Base-by-base conservation (phyloP, 1,140 invertebrate genomes). In the Brachionus calyciflorus region DNA sequence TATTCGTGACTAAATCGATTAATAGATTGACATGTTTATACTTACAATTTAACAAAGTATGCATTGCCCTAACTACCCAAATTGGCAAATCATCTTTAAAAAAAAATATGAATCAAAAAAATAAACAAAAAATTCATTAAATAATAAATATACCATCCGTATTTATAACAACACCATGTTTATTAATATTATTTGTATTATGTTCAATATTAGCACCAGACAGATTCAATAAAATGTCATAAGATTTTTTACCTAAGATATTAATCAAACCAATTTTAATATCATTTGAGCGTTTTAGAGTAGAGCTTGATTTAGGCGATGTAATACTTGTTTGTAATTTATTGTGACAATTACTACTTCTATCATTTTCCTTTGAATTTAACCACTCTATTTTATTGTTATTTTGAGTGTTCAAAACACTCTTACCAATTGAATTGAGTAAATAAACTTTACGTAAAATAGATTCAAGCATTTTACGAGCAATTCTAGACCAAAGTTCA, bases 81-180 rank as follows among this genome's bases (percentile, higher is more conserved):
- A 55, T 49, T 7, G 69, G 69, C 19, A 73, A 37, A 41, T 73
- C 69, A 26, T 73, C 69, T 60, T 60, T 33, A 37, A 49, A 49
- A 49, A 1, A 49, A 3, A 49, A 49, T n/a, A n/a, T 6, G 12
- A 49, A 26, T 1, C 5, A 51, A 19, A 51, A 51, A 9, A 21
- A 21, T 51, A n/a, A 4, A 48, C 14, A 21, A 53, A 53, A 12
- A 55, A 55, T 26, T 12, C 21, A 14, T 26, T 14, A 26, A 14
- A 55, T 33, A 1, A 14, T 40, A 17, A 24, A 60, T 33, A 33
- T 60, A 60, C 55, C 55, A 40, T 49, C 37, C 12, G 69, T 73
- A 24, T 73, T 55, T 30, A 73, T 73, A 21, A 73, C 69, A n/a
- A 73, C 69, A 12, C 69, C 69, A n/a, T 73, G 69, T 24, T 73